phyloP scores from a whole-genome alignment of 2,797 vertebrate species.

The Percopsis omiscomaycus region DNA sequence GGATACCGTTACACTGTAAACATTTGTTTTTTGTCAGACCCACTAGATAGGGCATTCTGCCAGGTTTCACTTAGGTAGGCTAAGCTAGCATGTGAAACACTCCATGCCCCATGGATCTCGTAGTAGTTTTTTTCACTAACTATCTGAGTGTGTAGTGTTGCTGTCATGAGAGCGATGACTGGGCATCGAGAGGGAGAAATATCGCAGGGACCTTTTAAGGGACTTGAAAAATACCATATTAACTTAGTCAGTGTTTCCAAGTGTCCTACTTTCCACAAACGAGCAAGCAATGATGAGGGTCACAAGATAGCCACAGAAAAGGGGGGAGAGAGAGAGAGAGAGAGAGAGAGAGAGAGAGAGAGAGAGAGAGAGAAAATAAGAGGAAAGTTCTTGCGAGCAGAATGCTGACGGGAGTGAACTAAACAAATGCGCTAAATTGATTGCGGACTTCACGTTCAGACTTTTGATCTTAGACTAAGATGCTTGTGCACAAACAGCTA shows the following conservation, averaged over 20 bases:
- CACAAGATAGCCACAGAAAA: conserved; percentile 63
- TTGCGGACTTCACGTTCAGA: conserved; percentile 31
- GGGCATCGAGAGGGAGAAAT: conserved; percentile 54
- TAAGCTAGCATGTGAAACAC: neutral
- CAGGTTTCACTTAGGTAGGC: neutral
- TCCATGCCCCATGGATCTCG: too few species aligned
- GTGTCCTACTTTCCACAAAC: conserved; percentile 73
- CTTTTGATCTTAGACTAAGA: conserved; percentile 20
- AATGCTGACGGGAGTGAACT: conserved; percentile 30
- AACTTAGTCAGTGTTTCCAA: conserved; percentile 77
- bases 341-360: neutral
- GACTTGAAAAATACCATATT: conserved; percentile 74
- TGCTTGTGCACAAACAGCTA: conserved; percentile 21
- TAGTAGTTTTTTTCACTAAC: too few species aligned
- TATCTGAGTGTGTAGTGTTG: neutral
- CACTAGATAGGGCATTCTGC: too few species aligned
- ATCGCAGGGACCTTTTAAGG: conserved; percentile 47
- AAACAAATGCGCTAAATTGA: conserved; percentile 30
- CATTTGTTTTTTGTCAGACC: too few species aligned
- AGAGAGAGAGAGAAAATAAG: conserved; percentile 1
- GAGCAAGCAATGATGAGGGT: conserved; percentile 60
- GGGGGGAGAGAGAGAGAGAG: conserved; percentile 1
- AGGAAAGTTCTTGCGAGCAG: conserved; percentile 16
- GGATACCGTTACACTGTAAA: too few species aligned
- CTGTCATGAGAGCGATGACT: conserved; percentile 41